A percentile compares a stretch with the other conserved stretches of the same genome.
Evolutionary conservation across 2,113 vertebrate genomes (phyloP).

Genomic region (Anseranas semipalmata): DNA sequence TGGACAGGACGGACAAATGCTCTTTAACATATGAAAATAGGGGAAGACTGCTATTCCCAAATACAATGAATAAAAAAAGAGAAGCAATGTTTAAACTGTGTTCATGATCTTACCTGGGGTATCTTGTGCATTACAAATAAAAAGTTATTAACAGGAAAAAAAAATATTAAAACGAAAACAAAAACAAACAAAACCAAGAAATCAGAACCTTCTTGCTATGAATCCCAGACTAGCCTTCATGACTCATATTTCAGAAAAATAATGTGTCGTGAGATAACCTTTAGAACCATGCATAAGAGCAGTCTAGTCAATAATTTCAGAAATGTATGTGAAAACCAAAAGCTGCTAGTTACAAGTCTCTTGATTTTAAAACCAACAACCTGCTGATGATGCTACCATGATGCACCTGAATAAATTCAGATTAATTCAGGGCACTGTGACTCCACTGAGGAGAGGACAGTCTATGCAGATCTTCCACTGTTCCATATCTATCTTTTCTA

Average conservation of each 20-base stretch:
- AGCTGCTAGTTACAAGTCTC: background rate
- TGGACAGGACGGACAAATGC: rapidly evolving
- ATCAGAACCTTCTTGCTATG: background rate
- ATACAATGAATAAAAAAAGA: background rate
- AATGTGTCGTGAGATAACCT: background rate
- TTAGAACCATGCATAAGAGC: background rate
- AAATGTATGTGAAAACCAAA: background rate
- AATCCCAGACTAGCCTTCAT: background rate
- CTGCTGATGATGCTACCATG: background rate
- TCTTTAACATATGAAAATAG: background rate
- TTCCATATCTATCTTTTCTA: conserved; percentile 12
- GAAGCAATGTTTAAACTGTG: background rate
- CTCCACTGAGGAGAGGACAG: background rate
- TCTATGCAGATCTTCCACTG: conserved; percentile 27
- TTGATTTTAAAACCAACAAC: conserved; percentile 31
- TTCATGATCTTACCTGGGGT: background rate
- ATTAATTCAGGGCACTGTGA: background rate
- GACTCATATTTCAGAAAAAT: background rate
- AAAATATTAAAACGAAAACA: rapidly evolving
- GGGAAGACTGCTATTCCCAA: background rate
- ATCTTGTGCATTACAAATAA: background rate
- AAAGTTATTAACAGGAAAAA: background rate
- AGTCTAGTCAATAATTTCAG: background rate
- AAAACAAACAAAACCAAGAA: no score
- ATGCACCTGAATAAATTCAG: background rate